A percentile compares a stretch with the other conserved stretches of the same genome.
phyloP scores from a whole-genome alignment of 2,113 vertebrate genomes.

The Bothrops jararaca region DNA sequence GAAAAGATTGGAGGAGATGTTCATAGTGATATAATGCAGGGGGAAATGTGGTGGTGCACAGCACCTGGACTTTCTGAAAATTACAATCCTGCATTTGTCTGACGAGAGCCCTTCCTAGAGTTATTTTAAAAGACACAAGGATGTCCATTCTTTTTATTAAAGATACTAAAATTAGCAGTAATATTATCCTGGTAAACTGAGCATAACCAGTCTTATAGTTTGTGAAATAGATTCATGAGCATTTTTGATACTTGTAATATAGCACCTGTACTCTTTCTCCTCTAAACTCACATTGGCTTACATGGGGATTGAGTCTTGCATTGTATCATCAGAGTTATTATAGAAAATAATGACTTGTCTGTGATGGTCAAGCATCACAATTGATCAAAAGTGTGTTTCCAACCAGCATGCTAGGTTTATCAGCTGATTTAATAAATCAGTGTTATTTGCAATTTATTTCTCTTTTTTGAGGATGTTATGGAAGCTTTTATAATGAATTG shows the following conservation, averaged over 20 bases:
- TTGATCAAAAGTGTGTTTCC: not conserved
- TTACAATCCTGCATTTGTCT: not conserved
- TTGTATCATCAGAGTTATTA: not conserved
- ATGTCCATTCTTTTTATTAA: not conserved
- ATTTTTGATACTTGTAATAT: not conserved
- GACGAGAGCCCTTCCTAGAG: not conserved
- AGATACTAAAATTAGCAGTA: not conserved
- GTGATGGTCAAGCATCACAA: not conserved
- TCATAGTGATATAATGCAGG: not conserved
- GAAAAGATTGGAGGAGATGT: not conserved
- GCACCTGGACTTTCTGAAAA: not conserved
- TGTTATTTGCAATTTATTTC: not conserved
- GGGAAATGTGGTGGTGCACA: not conserved
- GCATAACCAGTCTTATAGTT: not conserved
- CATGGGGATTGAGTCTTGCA: not conserved
- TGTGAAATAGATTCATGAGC: not conserved
- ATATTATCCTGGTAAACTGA: not conserved
- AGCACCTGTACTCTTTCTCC: too few species aligned
- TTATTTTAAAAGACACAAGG: not conserved
- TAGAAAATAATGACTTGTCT: not conserved
- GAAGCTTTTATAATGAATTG: not conserved
- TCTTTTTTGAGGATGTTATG: not conserved
- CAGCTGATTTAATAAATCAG: not conserved
- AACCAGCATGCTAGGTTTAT: not conserved
- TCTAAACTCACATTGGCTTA: not conserved